Base-by-base conservation (phyloP, 2,888 invertebrate genomes). In the Periphyllus acericola region DNA sequence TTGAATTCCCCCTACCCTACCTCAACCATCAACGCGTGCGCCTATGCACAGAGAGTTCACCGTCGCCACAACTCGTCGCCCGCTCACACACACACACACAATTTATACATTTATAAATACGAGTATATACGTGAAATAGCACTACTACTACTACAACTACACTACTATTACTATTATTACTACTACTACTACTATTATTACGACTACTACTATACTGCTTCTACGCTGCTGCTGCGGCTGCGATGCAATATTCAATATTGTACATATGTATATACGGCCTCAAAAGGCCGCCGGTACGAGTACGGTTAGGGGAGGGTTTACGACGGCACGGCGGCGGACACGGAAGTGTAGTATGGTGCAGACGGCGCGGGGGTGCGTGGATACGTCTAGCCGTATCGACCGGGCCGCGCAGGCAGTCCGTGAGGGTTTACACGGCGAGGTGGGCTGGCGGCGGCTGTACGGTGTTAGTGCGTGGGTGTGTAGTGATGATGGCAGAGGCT, bases 341-440 rank as follows among this genome's bases (percentile, higher is more conserved):
- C 72, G 72, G 52, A 74, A 68, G 68, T 68, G 84, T 32, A 68
- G 76, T n/a, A n/a, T 36, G 29, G 83, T n/a, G 52, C 34, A 40
- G 72, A 19, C 29, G 81, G 46, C 21, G 17, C 6, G 55, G 55
- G 36, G 78, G 40, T 21, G 82, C 8, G 83, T 34, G 78, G 83
- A 71, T 84, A 74, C 78, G 89, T 83, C 89, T 89, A 89, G 89
- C 83, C 89, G 84, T 89, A 89, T 89, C 89, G 83, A 89, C 83
- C 89, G 75, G 36, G 32, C 8, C 36, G 19, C 36, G 60, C 6
- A 46, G 46, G 83, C 34, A 60, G 25, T 60, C 60, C 21, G 60
- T 60, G 60, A 60, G 60, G 60, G 60, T 25, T 25, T 60, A 21
- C 21, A 25, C 29, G 52, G 46, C 21, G 8, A 32, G n/a, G 32